These are phyloP conservation scores for Sapayoa aenigma DNA, from an alignment of 2,113 vertebrate species.

Conservation along the genomic window DNA sequence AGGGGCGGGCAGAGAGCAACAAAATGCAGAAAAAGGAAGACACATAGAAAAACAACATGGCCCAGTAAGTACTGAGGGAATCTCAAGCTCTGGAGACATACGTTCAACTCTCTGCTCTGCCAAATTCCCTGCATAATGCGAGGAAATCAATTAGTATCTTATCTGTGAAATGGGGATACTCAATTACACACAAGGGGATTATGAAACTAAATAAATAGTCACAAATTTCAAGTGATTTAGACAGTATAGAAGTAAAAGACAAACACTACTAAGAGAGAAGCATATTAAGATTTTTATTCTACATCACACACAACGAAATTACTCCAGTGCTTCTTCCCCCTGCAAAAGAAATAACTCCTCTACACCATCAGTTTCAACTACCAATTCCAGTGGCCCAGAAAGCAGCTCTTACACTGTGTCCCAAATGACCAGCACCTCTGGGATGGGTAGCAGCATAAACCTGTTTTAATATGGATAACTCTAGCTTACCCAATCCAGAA, in stretches of 20 bases:
- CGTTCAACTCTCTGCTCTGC: conserved; percentile 38
- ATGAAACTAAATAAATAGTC: conserved; percentile 55
- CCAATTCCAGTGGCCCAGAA: not conserved
- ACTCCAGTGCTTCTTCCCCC: not conserved
- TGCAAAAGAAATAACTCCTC: not conserved
- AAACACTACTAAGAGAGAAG: not conserved
- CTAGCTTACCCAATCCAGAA: not conserved
- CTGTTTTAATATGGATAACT: not conserved
- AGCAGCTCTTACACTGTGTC: not conserved
- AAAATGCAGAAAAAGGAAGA: not conserved
- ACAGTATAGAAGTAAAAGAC: not conserved
- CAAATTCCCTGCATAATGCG: conserved; percentile 53
- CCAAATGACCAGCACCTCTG: not conserved
- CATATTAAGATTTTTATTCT: not conserved
- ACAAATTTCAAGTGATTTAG: conserved; percentile 51
- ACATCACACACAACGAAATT: not conserved
- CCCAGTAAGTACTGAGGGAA: conserved; percentile 16
- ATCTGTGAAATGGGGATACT: conserved; percentile 64
- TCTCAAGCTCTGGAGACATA: conserved; percentile 37
- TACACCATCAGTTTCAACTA: not conserved
- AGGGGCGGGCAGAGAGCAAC: not conserved
- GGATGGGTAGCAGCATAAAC: not conserved
- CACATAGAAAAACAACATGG: not conserved
- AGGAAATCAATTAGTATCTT: conserved; percentile 63
- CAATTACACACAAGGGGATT: conserved; percentile 54